Base-by-base conservation (phyloP, 1,140 invertebrate species). In the Drosophila erecta region DNA sequence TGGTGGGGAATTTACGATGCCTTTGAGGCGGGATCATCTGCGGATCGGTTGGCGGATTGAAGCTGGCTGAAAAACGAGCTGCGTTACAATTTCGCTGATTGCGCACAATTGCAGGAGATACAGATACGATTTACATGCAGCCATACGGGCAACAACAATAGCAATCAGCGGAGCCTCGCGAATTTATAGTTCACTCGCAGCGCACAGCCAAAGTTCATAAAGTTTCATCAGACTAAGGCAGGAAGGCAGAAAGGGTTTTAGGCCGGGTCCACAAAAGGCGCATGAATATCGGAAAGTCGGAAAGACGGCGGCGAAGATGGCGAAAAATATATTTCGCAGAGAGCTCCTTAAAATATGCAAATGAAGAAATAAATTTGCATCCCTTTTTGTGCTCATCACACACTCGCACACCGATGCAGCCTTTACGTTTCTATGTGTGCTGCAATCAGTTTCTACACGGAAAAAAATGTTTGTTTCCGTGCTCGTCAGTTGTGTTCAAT, bases 321-420 rank as follows among this genome's bases (percentile, higher is more conserved):
- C 79, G 72, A 84, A 72, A 78, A 74, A 77, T 90, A 90, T 90
- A 69, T 89, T 65, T 72, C 66, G 70, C 43, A 79, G 77, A 70
- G 66, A 90, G 90, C 90, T 91, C 73, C 90, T 86, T 91, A 91
- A 91, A 91, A 91, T 91, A 91, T 91, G 90, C 78, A 91, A 91
- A 91, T 91, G 86, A 91, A 91, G 90, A 91, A 90, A 91, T 91
- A 91, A 91, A 91, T 91, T 91, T 90, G 70, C 81, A 81, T 89
- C 83, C 83, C 81, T 85, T 91, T 77, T 74, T 65, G 55, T 49
- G 74, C 38, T 51, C 69, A 49, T 51, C 62, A 60, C 61, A 62
- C 62, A 80, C 58, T 71, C 49, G 37, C 43, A 47, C 47, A 47
- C 38, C 33, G 60, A 41, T n/a, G 77, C 46, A 62, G 59, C 27